These are phyloP conservation scores for Pyralis farinalis DNA, from an alignment of 2,888 invertebrate genomes.

Conservation along the genomic window DNA sequence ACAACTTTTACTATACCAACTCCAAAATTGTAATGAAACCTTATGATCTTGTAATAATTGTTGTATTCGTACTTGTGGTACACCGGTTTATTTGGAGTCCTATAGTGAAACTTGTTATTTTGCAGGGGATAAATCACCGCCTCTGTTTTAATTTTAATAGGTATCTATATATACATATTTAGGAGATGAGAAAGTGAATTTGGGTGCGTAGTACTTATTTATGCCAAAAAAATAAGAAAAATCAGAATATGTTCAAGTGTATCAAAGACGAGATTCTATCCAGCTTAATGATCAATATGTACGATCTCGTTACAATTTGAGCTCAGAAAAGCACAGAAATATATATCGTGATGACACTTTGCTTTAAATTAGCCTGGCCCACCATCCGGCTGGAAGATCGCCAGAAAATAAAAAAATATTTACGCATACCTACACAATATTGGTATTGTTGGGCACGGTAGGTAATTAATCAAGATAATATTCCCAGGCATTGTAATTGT, in stretches of 20 bases:
- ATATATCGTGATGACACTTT: conserved; percentile 63
- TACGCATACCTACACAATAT: conserved; percentile 32
- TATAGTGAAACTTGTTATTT: no score
- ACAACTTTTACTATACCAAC: no score
- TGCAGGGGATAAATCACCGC: no score
- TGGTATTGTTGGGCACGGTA: neutral
- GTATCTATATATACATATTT: neutral
- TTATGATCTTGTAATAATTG: no score
- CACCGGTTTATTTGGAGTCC: no score
- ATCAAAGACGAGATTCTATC: neutral
- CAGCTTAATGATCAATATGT: conserved; percentile 7
- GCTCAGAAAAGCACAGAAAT: conserved; percentile 42
- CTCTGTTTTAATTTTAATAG: no score
- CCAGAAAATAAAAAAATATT: conserved; percentile 51
- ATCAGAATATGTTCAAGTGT: neutral
- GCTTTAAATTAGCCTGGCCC: conserved; percentile 65
- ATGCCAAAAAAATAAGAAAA: neutral
- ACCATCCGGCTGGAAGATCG: conserved; percentile 56
- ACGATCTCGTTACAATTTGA: conserved; percentile 44
- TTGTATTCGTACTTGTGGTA: no score
- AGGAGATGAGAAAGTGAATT: neutral
- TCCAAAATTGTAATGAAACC: no score
- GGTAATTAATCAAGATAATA: neutral
- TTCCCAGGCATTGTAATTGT: neutral
- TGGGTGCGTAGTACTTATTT: neutral